Percentiles rank a stretch among this genome's conserved stretches.
Evolutionary conservation across 2,888 invertebrate species (phyloP).

Genomic region (Gryllus longicercus): DNA sequence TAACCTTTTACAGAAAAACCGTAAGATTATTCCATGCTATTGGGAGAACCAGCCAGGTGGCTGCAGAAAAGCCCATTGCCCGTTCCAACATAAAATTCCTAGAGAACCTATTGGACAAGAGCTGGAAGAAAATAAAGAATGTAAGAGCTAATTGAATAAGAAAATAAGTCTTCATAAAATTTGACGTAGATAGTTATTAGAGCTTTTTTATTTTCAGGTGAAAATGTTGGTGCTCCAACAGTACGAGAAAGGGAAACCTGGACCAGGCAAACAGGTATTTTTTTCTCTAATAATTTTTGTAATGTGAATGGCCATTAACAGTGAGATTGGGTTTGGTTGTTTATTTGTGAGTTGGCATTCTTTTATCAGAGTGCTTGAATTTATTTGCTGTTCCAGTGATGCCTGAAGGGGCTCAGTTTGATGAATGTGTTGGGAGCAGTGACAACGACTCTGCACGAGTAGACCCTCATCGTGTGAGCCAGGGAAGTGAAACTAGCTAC

Average conservation of each 20-base stretch:
- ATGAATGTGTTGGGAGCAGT: slow-evolving; percentile 46
- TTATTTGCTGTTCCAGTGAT: slow-evolving; percentile 26
- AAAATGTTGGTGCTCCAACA: slow-evolving; percentile 29
- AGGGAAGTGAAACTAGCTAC: slow-evolving; percentile 35
- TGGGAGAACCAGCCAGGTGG: slow-evolving; percentile 84
- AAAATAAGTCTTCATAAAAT: background rate
- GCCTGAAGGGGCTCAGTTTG: slow-evolving; percentile 44
- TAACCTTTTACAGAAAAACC: slow-evolving; percentile 62
- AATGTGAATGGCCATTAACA: too few relatives aligned
- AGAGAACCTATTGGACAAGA: slow-evolving; percentile 34
- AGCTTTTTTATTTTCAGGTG: slow-evolving; percentile 26
- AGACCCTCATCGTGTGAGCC: slow-evolving; percentile 35
- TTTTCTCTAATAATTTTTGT: background rate
- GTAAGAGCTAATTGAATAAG: slow-evolving; percentile 22
- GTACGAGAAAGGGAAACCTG: slow-evolving; percentile 29
- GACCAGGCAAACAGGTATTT: slow-evolving; percentile 29
- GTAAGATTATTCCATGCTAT: slow-evolving; percentile 78
- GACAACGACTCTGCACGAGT: slow-evolving; percentile 41
- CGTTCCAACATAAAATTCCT: slow-evolving; percentile 66
- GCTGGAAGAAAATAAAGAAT: slow-evolving; percentile 30
- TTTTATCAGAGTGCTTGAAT: background rate
- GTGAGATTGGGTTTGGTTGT: slow-evolving; percentile 18
- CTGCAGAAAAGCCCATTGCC: slow-evolving; percentile 80
- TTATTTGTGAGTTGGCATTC: background rate
- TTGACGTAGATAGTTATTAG: background rate